Conservation (phyloP, 2,888 invertebrate species). For the Salticus scenicus region DNA sequence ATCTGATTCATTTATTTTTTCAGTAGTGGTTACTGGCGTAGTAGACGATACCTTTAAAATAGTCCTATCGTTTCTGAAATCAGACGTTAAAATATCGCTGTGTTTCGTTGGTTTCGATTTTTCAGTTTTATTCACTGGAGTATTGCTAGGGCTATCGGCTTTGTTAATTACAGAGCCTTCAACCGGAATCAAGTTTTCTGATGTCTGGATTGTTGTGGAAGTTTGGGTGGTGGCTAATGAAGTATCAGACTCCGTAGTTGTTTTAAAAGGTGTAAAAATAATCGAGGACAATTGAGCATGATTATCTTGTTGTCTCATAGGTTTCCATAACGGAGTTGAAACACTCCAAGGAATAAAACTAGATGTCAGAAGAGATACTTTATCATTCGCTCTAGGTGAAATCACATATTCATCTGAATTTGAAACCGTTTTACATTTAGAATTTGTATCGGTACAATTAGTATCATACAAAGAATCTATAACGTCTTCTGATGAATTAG, state of each 20-base stretch:
- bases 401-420: neutral
- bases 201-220: conserved; percentile 33
- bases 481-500: neutral
- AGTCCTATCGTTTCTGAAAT: neutral
- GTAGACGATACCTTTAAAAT: conserved; percentile 22
- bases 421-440: conserved; percentile 25
- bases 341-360: neutral
- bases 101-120: conserved; percentile 26
- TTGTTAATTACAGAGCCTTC: conserved; percentile 32
- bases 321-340: conserved; percentile 29
- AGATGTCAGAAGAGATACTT: neutral
- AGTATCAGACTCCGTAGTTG: neutral
- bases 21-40: neutral
- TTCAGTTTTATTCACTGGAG: conserved; percentile 33
- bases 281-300: neutral
- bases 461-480: neutral
- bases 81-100: neutral
- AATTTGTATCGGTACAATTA: conserved; percentile 17
- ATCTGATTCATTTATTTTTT: conserved; percentile 20
- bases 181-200: conserved; percentile 49
- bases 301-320: neutral
- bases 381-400: neutral
- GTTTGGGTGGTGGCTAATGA: neutral
- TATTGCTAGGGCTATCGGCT: conserved; percentile 32
- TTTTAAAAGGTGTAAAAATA: neutral